Evolutionary conservation across 92 coral and sea anemone genomes (phyloP).

Genomic region (Phenganax stokvisi): DNA sequence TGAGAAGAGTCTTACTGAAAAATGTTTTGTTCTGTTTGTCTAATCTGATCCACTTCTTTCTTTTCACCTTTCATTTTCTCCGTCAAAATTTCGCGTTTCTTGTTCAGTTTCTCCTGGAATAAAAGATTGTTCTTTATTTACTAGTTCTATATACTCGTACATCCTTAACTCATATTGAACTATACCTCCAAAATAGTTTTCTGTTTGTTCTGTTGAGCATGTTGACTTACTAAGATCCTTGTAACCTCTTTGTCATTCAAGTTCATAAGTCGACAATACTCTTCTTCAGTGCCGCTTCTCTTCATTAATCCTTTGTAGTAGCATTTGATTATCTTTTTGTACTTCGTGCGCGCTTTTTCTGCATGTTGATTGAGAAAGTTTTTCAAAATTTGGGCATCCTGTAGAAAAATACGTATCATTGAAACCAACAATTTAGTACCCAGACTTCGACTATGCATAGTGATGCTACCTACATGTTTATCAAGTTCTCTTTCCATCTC

Average conservation of each 20-base stretch:
- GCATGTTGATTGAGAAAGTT: conserved; percentile 52
- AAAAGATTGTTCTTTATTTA: neutral
- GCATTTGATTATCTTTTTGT: conserved; percentile 58
- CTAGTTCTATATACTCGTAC: neutral
- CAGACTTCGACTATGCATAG: neutral
- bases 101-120: conserved; percentile 64
- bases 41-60: conserved; percentile 65
- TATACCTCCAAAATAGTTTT: conserved; percentile 24
- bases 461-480: conserved; percentile 50
- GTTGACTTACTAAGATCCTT: conserved; percentile 24
- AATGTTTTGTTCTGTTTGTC: conserved; percentile 74
- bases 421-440: neutral
- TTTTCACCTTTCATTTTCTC: conserved; percentile 74
- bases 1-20: too few relatives aligned
- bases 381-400: conserved; percentile 81
- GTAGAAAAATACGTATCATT: conserved; percentile 1
- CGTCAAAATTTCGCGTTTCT: conserved; percentile 52
- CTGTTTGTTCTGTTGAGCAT: conserved; percentile 27
- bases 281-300: conserved; percentile 50
- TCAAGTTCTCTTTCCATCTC: conserved; percentile 68
- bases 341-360: conserved; percentile 52
- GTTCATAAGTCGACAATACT: conserved; percentile 8
- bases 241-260: conserved; percentile 34
- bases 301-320: conserved; percentile 63
- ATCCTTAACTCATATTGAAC: neutral